Evolutionary conservation across 2,888 invertebrate genomes (phyloP), one percentile per base, ranked within the genome.

Genomic region (Tyria jacobaeae): DNA sequence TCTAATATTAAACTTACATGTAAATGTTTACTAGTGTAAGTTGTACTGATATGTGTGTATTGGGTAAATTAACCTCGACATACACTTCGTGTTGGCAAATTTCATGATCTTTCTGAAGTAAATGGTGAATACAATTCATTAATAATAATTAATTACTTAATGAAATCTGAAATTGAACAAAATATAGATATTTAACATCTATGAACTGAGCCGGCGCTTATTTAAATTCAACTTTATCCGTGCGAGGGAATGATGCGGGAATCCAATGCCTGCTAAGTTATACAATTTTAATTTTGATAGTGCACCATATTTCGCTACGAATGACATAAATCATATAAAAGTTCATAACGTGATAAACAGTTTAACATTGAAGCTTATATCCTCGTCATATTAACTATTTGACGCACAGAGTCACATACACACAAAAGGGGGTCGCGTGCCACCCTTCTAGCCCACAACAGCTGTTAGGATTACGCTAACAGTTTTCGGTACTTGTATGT

Each of bases 81-180:
- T 79, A 62, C 66, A 77, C 77, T 82, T 84, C 83, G 80, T 87
- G 84, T 87, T 88, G 87, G 86, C 85, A 87, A 88, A 87, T 84
- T 70, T 62, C 66, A 71, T 67, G 78, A 75, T 83, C 71, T 79
- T 70, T 76, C 52, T 77, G 44, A 81, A 81, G 80, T 83, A 82
- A 83, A 83, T 81, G 79, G 68, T 80, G 79, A 77, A 78, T 63
- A 65, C 37, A 39, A 62, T 59, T 57, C 62, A 65, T 67, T 69
- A 70, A 64, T 39, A 12, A 27, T 57, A 62, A 65, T 67, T 69
- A 70, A 64, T 39, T 17, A 27, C 55, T n/a, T 44, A 25, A 54
- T 4, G 37, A 41, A 7, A n/a, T 10, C 9, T 31, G 9, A 24
- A 44, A 48, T 41, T 1, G 31, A 55, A 34, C 50, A 24, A 31